Conservation (phyloP, 2,797 vertebrate species). For the Sebastes oblongus region DNA sequence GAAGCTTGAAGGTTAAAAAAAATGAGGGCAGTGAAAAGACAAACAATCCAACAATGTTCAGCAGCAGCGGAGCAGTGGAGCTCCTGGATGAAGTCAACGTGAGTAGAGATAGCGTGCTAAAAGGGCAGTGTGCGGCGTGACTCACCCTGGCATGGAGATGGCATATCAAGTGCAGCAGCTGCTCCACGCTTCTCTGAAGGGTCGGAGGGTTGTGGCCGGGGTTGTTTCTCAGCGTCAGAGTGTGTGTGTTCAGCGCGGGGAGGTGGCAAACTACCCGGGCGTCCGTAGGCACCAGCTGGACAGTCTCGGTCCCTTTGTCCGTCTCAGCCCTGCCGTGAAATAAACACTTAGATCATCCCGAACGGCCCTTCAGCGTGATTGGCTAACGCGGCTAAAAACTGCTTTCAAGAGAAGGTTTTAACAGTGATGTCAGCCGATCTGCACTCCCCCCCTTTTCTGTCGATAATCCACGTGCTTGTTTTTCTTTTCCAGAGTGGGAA, state of each 20-base stretch:
- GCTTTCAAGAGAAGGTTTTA: constrained; percentile 26
- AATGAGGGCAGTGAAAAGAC: constrained; percentile 58
- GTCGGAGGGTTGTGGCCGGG: constrained; percentile 63
- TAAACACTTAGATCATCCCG: constrained; percentile 59
- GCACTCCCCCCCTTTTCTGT: constrained; percentile 5
- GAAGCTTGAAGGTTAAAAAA: constrained; percentile 51
- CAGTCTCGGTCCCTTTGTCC: constrained; percentile 71
- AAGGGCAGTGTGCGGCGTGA: constrained; percentile 33
- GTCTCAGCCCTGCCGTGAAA: constrained; percentile 82
- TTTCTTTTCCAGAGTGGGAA: not conserved
- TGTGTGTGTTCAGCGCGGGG: constrained; percentile 86
- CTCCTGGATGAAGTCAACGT: constrained; percentile 18
- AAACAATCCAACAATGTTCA: constrained; percentile 64
- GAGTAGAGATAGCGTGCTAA: constrained; percentile 14
- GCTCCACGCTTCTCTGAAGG: constrained; percentile 81
- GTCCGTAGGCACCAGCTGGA: constrained; percentile 76
- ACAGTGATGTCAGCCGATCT: constrained; percentile 53
- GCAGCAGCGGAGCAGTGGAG: constrained; percentile 19
- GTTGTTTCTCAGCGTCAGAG: constrained; percentile 81
- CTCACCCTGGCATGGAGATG: constrained; percentile 78
- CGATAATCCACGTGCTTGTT: not conserved
- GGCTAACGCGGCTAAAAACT: constrained; percentile 20
- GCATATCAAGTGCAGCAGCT: constrained; percentile 80
- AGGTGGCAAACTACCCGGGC: constrained; percentile 85
- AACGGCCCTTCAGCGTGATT: constrained; percentile 19